Conservation (phyloP, 2,797 vertebrate genomes). For the Lepus oiostolus region DNA sequence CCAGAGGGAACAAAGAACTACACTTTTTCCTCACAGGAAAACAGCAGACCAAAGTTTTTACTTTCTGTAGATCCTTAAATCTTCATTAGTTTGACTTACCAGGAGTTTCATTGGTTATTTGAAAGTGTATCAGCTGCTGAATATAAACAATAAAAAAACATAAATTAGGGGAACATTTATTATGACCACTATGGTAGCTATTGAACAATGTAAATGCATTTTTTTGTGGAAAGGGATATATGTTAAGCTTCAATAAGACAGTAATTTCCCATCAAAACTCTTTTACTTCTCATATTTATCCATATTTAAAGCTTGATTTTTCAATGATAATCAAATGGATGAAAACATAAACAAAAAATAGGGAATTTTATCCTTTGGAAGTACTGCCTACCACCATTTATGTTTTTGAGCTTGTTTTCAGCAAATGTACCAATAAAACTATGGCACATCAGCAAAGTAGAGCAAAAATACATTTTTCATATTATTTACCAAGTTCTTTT, state of each 20-base stretch:
- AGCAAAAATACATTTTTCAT: not conserved
- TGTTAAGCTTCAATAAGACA: not conserved
- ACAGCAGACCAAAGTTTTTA: not conserved
- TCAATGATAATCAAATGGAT: not conserved
- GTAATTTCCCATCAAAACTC: not conserved
- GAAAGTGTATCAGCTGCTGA: not conserved
- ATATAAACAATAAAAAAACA: not conserved
- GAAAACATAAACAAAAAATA: not conserved
- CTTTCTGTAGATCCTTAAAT: not conserved
- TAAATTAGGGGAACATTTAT: not conserved
- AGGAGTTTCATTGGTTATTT: not conserved
- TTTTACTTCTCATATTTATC: not conserved
- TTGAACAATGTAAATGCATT: not conserved
- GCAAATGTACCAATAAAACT: not conserved
- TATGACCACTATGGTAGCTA: not conserved
- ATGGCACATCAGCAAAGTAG: not conserved
- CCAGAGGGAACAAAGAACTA: not conserved
- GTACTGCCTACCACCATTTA: not conserved
- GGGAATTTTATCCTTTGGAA: not conserved
- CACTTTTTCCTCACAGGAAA: not conserved
- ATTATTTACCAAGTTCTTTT: not conserved
- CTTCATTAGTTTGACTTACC: conserved; percentile 11
- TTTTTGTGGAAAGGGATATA: not conserved
- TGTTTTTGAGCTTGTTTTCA: not conserved
- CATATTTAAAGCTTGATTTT: not conserved